phyloP scores from a whole-genome alignment of 2,797 vertebrate species.

The Cyclopterus lumpus region DNA sequence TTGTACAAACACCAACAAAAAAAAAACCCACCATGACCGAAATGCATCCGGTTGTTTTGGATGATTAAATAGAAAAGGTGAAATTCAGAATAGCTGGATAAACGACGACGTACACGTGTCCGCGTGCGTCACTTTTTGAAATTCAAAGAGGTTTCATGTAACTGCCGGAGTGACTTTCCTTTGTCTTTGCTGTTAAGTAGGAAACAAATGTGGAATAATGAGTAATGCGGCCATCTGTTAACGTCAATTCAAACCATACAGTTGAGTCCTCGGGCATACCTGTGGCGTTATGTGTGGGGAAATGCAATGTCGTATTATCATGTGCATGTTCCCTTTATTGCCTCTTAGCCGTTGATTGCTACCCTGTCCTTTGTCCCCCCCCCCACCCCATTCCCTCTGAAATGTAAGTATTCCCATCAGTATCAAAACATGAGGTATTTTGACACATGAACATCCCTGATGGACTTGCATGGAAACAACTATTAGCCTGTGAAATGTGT shows the following conservation, averaged over 20 bases:
- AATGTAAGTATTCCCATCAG: constrained; percentile 8
- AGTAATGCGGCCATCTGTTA: constrained; percentile 71
- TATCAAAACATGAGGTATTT: background rate
- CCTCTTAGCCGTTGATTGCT: constrained; percentile 35
- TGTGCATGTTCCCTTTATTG: constrained; percentile 34
- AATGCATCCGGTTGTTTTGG: constrained; percentile 44
- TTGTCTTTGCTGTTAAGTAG: constrained; percentile 72
- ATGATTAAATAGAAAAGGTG: constrained; percentile 24
- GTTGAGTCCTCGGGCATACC: constrained; percentile 39
- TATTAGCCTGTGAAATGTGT: background rate
- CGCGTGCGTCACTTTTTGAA: constrained; percentile 19
- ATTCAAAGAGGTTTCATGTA: constrained; percentile 42
- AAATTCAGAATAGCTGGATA: constrained; percentile 1
- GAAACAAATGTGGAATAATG: constrained; percentile 53
- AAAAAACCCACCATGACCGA: background rate
- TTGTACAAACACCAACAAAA: background rate
- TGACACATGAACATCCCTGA: background rate
- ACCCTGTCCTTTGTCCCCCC: constrained; percentile 6
- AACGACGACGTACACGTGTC: constrained; percentile 20
- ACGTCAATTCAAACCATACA: constrained; percentile 50
- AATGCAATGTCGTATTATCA: constrained; percentile 37
- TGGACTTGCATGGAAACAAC: background rate
- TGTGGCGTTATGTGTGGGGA: constrained; percentile 17
- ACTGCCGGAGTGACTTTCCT: constrained; percentile 63
- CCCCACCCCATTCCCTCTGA: background rate